Conservation (phyloP, 2,113 vertebrate genomes). For the Stegostoma tigrinum region DNA sequence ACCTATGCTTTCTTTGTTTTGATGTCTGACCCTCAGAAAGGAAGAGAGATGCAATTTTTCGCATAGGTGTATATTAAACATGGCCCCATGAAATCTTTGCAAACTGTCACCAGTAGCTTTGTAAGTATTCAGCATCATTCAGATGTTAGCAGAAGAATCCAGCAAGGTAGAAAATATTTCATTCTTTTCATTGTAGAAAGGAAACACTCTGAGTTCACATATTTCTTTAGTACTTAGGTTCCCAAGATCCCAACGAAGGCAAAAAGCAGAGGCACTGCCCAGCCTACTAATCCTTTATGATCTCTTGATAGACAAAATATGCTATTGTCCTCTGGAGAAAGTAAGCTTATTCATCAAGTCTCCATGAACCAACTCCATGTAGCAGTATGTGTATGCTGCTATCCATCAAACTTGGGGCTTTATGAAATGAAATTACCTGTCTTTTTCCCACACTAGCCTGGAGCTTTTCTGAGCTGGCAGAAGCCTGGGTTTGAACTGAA, state of each 20-base stretch:
- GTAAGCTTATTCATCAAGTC: background rate
- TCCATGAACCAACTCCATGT: background rate
- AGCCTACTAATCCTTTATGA: background rate
- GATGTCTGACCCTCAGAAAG: background rate
- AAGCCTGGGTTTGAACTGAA: background rate
- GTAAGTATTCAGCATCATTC: background rate
- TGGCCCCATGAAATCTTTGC: background rate
- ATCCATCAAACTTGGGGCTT: background rate
- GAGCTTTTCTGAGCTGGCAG: background rate
- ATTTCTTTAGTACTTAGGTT: background rate
- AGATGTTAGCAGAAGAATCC: background rate
- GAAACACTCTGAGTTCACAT: background rate
- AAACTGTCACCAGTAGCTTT: background rate
- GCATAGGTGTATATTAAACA: background rate
- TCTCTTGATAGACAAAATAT: background rate
- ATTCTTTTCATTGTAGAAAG: background rate
- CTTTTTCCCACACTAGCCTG: background rate
- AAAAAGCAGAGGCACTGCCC: background rate
- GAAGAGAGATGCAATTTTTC: background rate
- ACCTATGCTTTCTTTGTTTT: background rate
- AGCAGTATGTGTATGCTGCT: background rate
- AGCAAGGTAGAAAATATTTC: background rate
- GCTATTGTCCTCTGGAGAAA: background rate
- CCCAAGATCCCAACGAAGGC: background rate
- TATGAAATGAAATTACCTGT: background rate